Conservation (phyloP, 1,140 invertebrate genomes). For the Aricia agestis region DNA sequence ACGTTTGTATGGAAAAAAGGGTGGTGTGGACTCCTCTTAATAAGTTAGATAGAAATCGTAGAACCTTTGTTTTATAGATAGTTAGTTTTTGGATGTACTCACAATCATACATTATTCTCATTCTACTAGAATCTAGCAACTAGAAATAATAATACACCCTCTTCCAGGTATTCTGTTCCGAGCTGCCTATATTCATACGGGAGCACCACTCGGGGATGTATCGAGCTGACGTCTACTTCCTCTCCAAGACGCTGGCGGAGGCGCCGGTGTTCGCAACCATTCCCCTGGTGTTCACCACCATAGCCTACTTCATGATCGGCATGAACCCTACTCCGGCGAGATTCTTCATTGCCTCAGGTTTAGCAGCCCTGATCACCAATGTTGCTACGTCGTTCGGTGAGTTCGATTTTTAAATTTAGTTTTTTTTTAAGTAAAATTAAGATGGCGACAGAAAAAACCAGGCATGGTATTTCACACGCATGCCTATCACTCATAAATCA, state of each 20-base stretch:
- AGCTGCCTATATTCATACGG: constrained; percentile 93
- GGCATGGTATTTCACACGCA: background rate
- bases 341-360: constrained; percentile 85
- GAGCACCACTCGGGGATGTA: constrained; percentile 96
- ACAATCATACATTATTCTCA: no score
- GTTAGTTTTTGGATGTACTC: no score
- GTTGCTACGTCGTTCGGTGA: constrained; percentile 94
- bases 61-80: no score
- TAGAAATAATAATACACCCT: background rate
- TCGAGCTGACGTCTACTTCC: constrained; percentile 93
- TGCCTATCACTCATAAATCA: no score
- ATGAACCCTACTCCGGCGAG: constrained; percentile 83
- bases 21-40: no score
- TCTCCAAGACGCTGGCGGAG: constrained; percentile 94
- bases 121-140: no score
- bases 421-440: background rate
- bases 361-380: constrained; percentile 91
- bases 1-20: no score
- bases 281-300: constrained; percentile 88
- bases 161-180: constrained; percentile 91
- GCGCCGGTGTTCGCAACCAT: constrained; percentile 88
- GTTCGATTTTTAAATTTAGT: constrained; percentile 25
- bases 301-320: constrained; percentile 93
- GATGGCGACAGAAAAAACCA: background rate
- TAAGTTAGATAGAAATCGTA: no score